These are phyloP conservation scores for Tautogolabrus adspersus DNA, from an alignment of 2,113 vertebrate species.

Conservation along the genomic window DNA sequence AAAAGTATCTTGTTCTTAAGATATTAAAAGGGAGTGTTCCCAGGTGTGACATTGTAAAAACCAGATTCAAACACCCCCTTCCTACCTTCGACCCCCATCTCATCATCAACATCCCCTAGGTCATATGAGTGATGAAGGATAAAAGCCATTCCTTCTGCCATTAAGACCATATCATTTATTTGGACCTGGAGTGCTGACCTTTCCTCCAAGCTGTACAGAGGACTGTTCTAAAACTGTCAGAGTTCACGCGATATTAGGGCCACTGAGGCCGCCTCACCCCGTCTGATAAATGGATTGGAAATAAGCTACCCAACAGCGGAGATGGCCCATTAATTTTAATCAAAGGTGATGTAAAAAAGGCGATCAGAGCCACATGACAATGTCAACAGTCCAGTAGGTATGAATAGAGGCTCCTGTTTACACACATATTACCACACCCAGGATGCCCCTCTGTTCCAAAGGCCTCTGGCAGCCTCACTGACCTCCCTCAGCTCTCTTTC, in stretches of 20 bases:
- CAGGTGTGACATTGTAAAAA: constrained; percentile 77
- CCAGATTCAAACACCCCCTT: constrained; percentile 30
- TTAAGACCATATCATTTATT: constrained; percentile 88
- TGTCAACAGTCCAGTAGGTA: constrained; percentile 93
- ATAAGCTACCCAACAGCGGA: constrained; percentile 91
- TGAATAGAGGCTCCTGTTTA: constrained; percentile 86
- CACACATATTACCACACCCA: constrained; percentile 44
- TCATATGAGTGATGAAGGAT: constrained; percentile 83
- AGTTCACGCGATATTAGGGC: constrained; percentile 85
- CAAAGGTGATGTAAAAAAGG: constrained; percentile 94
- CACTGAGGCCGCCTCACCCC: constrained; percentile 85
- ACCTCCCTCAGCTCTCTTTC: constrained; percentile 62
- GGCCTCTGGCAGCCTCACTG: constrained; percentile 66
- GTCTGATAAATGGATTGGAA: constrained; percentile 97
- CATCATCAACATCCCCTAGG: constrained; percentile 66
- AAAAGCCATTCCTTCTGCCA: constrained; percentile 81
- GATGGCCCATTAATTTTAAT: constrained; percentile 99
- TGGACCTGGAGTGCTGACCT: constrained; percentile 88
- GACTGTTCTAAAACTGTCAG: constrained; percentile 89
- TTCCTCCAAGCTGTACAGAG: constrained; percentile 81
- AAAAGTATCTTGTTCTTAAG: constrained; percentile 38
- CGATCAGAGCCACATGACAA: constrained; percentile 89
- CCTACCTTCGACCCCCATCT: constrained; percentile 26
- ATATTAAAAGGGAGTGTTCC: constrained; percentile 66
- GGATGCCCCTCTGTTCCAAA: constrained; percentile 63